Conservation (phyloP, 2,797 vertebrate species). For the Alca torda region DNA sequence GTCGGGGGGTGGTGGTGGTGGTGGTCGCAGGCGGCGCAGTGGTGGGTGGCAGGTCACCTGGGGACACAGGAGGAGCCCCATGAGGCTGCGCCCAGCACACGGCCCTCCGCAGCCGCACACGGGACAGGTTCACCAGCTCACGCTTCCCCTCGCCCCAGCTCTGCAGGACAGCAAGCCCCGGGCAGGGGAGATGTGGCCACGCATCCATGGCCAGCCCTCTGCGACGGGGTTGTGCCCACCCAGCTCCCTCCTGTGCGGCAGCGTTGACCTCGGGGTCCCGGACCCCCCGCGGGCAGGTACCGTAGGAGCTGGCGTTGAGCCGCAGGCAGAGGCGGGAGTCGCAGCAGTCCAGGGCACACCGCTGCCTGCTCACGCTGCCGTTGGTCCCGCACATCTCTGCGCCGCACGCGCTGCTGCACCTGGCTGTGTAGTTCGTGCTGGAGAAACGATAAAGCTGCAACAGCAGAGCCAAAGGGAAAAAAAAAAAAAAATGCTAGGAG, state of each 20-base stretch:
- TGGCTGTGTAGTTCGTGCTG: slow-evolving; percentile 58
- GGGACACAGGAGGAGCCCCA: neutral
- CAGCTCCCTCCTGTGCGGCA: accelerated
- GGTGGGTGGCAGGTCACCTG: slow-evolving; percentile 31
- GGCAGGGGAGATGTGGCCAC: accelerated
- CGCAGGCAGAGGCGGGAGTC: slow-evolving; percentile 72
- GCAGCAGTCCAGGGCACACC: slow-evolving; percentile 79
- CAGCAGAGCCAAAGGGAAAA: neutral
- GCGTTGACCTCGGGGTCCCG: neutral
- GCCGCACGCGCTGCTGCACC: slow-evolving; percentile 72
- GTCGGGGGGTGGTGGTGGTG: neutral
- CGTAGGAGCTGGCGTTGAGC: slow-evolving; percentile 58
- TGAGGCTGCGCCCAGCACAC: neutral
- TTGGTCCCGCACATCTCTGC: slow-evolving; percentile 16
- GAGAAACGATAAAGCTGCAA: slow-evolving; percentile 73
- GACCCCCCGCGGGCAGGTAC: neutral
- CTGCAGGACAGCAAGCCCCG: neutral
- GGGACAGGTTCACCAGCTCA: neutral
- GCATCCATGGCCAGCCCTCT: neutral
- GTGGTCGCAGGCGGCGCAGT: neutral
- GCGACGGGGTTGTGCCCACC: accelerated
- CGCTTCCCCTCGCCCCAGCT: accelerated
- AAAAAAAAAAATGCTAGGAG: neutral
- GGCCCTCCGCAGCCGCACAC: neutral
- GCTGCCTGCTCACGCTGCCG: neutral